phyloP scores from a whole-genome alignment of 2,888 invertebrate species.

The Oxystoma pomonae region DNA sequence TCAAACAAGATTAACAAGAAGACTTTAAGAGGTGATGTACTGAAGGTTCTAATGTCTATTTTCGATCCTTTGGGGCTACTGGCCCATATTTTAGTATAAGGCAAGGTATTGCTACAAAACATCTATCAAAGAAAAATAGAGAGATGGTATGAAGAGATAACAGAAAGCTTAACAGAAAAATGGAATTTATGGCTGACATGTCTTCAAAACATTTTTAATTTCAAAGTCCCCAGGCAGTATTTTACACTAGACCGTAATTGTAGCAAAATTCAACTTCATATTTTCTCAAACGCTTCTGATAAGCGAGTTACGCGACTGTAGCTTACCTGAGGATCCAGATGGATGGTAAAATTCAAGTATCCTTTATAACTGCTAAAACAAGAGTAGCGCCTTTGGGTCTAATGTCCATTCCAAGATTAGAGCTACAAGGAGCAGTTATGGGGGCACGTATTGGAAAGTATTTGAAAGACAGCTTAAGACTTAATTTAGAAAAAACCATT shows the following conservation, averaged over 20 bases:
- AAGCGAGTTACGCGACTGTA: constrained; percentile 15
- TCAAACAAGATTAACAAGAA: no score
- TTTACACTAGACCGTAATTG: background rate
- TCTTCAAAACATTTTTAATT: background rate
- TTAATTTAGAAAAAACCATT: constrained; percentile 1
- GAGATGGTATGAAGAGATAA: no score
- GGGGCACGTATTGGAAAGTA: constrained; percentile 1
- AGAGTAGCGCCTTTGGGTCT: background rate
- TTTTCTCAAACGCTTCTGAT: constrained; percentile 20
- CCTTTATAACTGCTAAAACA: background rate
- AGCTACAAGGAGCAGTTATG: background rate
- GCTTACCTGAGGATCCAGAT: constrained; percentile 9
- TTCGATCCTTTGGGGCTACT: no score
- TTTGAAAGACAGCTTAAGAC: constrained; percentile 3
- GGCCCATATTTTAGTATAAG: no score
- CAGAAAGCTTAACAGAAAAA: no score
- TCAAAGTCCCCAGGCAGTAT: constrained; percentile 1
- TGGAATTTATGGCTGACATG: no score
- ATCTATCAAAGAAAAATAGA: no score
- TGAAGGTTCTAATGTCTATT: no score
- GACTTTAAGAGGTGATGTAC: no score
- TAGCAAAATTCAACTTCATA: constrained; percentile 15
- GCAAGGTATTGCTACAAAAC: no score
- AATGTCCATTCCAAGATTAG: background rate
- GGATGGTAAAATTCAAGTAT: background rate